Evolutionary conservation across 1,140 invertebrate genomes (phyloP).

Genomic region (Homarus americanus): DNA sequence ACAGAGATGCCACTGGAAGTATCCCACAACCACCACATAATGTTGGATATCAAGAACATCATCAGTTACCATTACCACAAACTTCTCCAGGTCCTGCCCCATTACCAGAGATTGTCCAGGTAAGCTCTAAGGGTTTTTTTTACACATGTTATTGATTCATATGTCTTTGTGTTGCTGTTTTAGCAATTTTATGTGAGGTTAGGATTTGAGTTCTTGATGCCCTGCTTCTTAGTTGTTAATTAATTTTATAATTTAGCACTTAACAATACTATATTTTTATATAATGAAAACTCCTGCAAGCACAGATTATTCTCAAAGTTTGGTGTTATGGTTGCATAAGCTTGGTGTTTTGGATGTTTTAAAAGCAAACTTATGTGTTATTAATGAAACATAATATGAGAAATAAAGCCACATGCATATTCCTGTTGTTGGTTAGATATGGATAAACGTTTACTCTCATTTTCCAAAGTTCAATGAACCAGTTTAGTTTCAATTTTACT

Average conservation of each 20-base stretch:
- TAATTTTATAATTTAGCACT: background rate
- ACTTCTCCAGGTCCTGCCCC: background rate
- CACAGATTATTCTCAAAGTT: background rate
- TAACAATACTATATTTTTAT: background rate
- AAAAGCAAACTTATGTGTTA: too few species aligned
- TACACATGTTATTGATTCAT: background rate
- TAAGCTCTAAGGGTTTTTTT: background rate
- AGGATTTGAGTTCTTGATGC: background rate
- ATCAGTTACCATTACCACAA: background rate
- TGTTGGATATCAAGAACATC: slow-evolving; percentile 11
- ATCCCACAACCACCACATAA: background rate
- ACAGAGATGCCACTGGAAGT: background rate
- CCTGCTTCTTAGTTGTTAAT: background rate
- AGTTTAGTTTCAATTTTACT: too few species aligned
- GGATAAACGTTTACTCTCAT: too few species aligned
- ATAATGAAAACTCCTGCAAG: background rate
- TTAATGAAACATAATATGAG: too few species aligned
- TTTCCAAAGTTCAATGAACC: too few species aligned
- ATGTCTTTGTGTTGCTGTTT: background rate
- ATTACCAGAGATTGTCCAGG: slow-evolving; percentile 13
- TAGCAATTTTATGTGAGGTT: too few species aligned
- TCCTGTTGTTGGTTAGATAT: too few species aligned
- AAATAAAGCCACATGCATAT: too few species aligned
- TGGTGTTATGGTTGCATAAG: background rate
- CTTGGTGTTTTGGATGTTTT: background rate